A percentile compares a stretch with the other conserved stretches of the same genome.
These are phyloP conservation scores for Entomyzon cyanotis DNA, from an alignment of 2,113 vertebrate species.

Conservation along the genomic window DNA sequence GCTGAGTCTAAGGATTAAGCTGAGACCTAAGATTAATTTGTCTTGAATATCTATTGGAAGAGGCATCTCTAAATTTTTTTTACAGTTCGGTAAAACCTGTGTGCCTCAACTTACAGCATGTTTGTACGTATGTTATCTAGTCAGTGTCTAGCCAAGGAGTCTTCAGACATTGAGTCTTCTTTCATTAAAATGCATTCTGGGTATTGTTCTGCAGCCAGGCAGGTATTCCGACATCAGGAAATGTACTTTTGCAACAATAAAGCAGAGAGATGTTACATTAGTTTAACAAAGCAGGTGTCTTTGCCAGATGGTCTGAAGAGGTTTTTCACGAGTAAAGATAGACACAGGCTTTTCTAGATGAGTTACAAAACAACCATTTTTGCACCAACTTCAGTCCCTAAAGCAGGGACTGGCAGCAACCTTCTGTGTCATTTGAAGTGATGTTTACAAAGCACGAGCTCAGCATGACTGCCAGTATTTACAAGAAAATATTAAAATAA, in stretches of 20 bases:
- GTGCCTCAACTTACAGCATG: neutral
- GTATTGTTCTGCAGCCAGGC: neutral
- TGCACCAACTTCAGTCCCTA: neutral
- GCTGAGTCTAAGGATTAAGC: neutral
- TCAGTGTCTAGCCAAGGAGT: neutral
- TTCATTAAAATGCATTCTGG: neutral
- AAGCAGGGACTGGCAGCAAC: neutral
- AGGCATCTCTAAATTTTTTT: neutral
- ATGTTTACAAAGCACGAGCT: neutral
- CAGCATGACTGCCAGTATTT: neutral
- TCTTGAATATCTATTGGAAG: neutral
- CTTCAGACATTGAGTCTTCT: neutral
- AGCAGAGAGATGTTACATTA: neutral
- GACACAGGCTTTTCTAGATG: neutral
- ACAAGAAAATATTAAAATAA: neutral
- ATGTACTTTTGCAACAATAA: neutral
- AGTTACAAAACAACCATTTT: neutral
- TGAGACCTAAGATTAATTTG: neutral
- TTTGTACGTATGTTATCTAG: neutral
- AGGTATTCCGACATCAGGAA: neutral
- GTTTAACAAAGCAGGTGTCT: neutral
- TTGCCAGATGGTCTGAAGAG: neutral
- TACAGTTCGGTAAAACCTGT: neutral
- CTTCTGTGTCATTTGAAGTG: neutral
- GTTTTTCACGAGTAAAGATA: neutral